Conservation (phyloP, 2,113 vertebrate genomes). For the Castor canadensis region DNA sequence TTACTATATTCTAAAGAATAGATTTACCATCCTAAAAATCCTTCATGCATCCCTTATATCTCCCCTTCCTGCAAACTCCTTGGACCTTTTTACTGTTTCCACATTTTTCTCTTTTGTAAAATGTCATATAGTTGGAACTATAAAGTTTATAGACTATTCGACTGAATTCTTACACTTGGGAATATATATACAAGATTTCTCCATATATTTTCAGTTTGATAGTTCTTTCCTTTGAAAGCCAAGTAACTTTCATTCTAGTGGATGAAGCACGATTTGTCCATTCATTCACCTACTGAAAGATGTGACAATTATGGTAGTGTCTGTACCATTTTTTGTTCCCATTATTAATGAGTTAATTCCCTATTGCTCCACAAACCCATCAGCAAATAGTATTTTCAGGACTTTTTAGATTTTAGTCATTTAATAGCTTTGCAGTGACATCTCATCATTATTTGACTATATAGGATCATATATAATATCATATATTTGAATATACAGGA, state of each 20-base stretch:
- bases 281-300: background rate
- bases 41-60: background rate
- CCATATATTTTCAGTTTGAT: too few relatives aligned
- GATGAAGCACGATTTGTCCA: background rate
- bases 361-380: background rate
- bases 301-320: background rate
- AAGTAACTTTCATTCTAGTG: background rate
- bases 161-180: background rate
- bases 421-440: background rate
- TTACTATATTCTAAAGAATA: background rate
- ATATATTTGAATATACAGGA: too few relatives aligned
- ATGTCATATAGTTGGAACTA: background rate
- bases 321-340: background rate
- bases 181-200: background rate
- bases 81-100: background rate
- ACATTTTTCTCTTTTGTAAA: background rate
- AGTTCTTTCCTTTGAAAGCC: background rate
- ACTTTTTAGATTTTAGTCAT: background rate
- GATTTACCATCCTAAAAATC: background rate
- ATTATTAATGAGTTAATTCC: background rate
- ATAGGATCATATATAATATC: too few relatives aligned
- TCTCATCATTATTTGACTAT: too few relatives aligned
- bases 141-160: background rate
- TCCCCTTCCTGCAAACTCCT: background rate
- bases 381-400: background rate